Evolutionary conservation across 2,113 vertebrate species (phyloP).

Genomic region (Alligator mississippiensis): DNA sequence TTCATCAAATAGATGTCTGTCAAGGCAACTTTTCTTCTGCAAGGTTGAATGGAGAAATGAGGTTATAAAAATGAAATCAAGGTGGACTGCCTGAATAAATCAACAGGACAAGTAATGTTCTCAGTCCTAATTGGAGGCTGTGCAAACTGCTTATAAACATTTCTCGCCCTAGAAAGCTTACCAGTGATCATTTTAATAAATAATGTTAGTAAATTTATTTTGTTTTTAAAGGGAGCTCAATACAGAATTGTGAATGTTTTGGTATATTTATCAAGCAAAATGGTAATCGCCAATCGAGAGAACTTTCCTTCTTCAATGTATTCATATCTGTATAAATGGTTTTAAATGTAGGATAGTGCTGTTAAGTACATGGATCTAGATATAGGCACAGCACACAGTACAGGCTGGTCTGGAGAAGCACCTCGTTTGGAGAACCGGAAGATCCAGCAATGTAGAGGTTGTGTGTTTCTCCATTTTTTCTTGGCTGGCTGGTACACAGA

Average conservation of each 20-base stretch:
- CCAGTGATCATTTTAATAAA: neutral
- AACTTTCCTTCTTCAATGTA: neutral
- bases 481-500: neutral
- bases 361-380: neutral
- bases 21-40: neutral
- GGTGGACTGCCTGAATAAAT: conserved; percentile 1
- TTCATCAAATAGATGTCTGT: neutral
- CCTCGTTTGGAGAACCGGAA: too few relatives aligned
- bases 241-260: too few relatives aligned
- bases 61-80: neutral
- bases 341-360: neutral
- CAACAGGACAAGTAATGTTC: neutral
- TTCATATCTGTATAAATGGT: neutral
- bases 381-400: neutral
- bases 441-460: neutral
- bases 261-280: neutral
- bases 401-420: neutral
- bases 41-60: neutral
- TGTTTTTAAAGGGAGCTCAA: neutral
- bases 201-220: neutral
- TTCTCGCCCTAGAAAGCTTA: neutral
- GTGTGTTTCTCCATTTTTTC: neutral
- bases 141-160: neutral
- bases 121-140: neutral
- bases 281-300: neutral